Evolutionary conservation across 2,797 vertebrate genomes (phyloP), one percentile per base, ranked within the genome.

Genomic region (Telmatherina bonti): DNA sequence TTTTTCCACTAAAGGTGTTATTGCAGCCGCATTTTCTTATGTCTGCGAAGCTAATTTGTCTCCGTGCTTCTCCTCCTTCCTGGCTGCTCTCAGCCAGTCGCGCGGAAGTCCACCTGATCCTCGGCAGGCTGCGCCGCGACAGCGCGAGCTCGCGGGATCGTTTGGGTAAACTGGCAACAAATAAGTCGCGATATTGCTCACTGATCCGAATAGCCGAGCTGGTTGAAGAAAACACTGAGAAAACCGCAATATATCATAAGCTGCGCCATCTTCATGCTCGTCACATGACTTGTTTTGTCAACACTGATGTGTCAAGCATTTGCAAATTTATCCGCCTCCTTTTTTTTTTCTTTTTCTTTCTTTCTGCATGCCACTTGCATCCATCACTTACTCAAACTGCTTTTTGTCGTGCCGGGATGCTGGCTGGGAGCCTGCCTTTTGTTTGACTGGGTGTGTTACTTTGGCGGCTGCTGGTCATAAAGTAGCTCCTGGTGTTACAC

Each of bases 221-320:
- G 78, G 30, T 61, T 68, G 70, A 29, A 78, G 81, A 49, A 78
- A 84, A 85, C 5, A 27, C 52, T 10, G 72, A 73, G 78, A 72
- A 79, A 85, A 62, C 85, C 70, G 83, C 86, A 76, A 86, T 84
- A 71, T 83, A 89, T 68, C 78, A 80, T 86, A 76, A 85, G 89
- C 87, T 94, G 93, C 93, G 94, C 93, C 93, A 95, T 94, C 92
- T 93, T 93, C 91, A 72, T 30, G 81, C 67, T 68, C 70, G 88
- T 94, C 93, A 94, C 92, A 91, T 94, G 94, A 94, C 90, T 88
- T 86, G 86, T 88, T 89, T 89, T 92, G 92, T 94, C 93, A 93
- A 92, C 85, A 91, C 79, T 80, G 85, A 91, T 91, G 87, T 91
- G 87, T 91, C 88, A 88, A 88, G 85, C 80, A 53, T 80, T 88